Base-by-base conservation (phyloP, 2,797 vertebrate genomes). In the Scleropages formosus region DNA sequence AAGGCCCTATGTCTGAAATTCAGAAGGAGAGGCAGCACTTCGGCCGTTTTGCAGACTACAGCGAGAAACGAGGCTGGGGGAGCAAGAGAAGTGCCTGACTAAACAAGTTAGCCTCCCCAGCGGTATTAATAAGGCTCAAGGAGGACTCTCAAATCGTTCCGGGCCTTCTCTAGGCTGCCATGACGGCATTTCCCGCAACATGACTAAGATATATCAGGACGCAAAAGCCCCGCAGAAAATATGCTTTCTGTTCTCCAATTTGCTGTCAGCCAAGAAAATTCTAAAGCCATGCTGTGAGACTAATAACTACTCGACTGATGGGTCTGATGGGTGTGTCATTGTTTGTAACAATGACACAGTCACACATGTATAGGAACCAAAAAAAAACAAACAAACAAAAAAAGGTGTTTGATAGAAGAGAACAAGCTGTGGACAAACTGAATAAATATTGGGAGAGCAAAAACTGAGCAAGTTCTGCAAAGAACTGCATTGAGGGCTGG, bases 281-380 rank as follows among this genome's bases (percentile, higher is more conserved):
- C 47, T 63, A 44, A 44, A 20, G 62, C 61, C 46, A 11, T 44
- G 72, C 18, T 24, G 66, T 8, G 53, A 26, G 27, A 67, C 8
- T 51, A 53, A 74, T n/a, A 67, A 58, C 73, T 26, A 67, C 39
- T 46, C 47, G 73, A 53, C 62, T 75, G 2, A n/a, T n/a, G n/a
- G n/a, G n/a, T n/a, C n/a, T n/a, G n/a, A n/a, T n/a, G n/a, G 24
- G 22, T 61, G 22, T 61, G 61, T 61, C 59, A 66, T 64, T n/a
- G 63, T 65, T 16, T 44, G 18, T 47, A 46, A 66, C 31, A 12
- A 20, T 44, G 20, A 4, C 8, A 20, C 39, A 4, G 10, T 64
- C n/a, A 39, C 31, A 66, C 44, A n/a, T 66, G 39, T 46, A 46
- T 39, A 1, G 16, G 31, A 6, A 39, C 31, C 2, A n/a, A 39